A percentile compares a stretch with the other conserved stretches of the same genome.
Evolutionary conservation across 1,140 invertebrate genomes (phyloP).

Genomic region (Orchesella cincta): DNA sequence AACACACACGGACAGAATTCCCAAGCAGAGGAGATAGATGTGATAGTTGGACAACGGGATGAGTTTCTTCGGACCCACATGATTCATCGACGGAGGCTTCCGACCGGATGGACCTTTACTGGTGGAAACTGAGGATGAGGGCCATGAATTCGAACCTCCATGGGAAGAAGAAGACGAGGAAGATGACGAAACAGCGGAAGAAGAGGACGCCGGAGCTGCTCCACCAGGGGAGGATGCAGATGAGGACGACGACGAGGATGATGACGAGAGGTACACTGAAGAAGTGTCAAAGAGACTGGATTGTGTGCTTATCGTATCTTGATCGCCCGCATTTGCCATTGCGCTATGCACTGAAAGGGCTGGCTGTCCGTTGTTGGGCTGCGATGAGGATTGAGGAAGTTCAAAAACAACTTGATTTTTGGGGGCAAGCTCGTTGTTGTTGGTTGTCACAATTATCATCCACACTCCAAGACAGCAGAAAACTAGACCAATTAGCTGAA

Average conservation of each 20-base stretch:
- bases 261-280: neutral
- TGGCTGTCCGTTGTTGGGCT: neutral
- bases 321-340: neutral
- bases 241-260: neutral
- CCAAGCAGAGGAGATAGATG: constrained; percentile 33
- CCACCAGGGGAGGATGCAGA: neutral
- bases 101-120: constrained; percentile 9
- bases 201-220: neutral
- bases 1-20: constrained; percentile 26
- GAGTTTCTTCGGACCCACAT: neutral
- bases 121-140: neutral
- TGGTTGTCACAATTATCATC: constrained; percentile 38
- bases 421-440: constrained; percentile 28
- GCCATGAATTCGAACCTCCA: constrained; percentile 4
- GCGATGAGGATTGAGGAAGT: neutral
- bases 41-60: constrained; percentile 27
- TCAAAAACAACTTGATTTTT: constrained; percentile 29
- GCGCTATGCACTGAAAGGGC: neutral
- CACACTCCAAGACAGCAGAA: constrained; percentile 37
- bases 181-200: neutral
- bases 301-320: neutral
- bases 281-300: constrained; percentile 13
- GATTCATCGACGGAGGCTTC: neutral
- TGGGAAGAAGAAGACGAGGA: neutral
- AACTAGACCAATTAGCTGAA: constrained; percentile 35